Base-by-base conservation (phyloP, 2,797 vertebrate species). In the Echiichthys vipera region DNA sequence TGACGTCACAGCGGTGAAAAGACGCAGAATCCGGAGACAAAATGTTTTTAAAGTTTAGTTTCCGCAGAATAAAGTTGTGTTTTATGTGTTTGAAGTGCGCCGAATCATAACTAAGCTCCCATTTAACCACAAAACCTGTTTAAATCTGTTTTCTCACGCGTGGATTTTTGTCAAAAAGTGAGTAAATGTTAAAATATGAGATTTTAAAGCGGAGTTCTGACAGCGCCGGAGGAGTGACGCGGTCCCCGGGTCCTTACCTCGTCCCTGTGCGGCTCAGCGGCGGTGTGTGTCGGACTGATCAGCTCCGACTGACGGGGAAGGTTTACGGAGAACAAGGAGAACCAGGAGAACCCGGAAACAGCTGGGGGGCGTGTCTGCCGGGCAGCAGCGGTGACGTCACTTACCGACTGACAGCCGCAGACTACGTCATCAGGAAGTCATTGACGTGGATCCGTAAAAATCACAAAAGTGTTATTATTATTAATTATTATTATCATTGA, bases 141-240 rank as follows among this genome's bases (percentile, higher is more conserved):
- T 4, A 29, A 0, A 0, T 11, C 0, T 2, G 0, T 15, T 1
- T 0, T 12, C 11, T 1, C 3, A 7, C 1, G 7, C n/a, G 3
- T 2, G 2, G 2, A 2, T 4, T 2, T 25, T 9, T n/a, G 7
- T 2, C 1, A 2, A n/a, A 0, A 20, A 1, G 2, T 1, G 1
- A 25, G 1, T 0, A 32, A 47, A 10, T 18, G 2, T 45, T 40
- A 42, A 65, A 54, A 9, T 20, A 1, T 0, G 0, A 8, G 17
- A 11, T 42, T 54, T 61, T 2, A 0, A 0, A 22, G 36, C 4
- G 20, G 24, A 42, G 34, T 36, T 66, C 22, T 45, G 47, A 17
- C 1, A 0, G 1, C 6, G 11, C 7, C 9, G 11, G 7, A 39
- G 2, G 5, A 7, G 5, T 5, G 18, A 0, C 4, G 18, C 1